phyloP scores from a whole-genome alignment of 2,113 vertebrate genomes.

The Eurystomus gularis region DNA sequence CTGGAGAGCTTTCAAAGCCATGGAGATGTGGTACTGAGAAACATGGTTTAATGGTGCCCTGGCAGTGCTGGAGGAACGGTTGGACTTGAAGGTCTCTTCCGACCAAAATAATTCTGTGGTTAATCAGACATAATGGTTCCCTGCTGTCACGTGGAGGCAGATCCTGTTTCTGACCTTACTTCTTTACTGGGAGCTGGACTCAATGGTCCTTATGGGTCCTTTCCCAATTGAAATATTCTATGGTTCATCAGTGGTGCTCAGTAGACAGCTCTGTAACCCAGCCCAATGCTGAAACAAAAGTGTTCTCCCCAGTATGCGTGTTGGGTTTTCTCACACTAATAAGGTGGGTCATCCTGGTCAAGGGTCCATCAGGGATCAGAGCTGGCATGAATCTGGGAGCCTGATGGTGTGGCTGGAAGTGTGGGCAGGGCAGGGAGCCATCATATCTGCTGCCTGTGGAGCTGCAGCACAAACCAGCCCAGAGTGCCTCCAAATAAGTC shows the following conservation, averaged over 20 bases:
- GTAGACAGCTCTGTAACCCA: accelerated
- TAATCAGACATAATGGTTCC: neutral
- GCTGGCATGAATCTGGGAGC: neutral
- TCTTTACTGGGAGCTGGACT: neutral
- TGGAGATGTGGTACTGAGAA: neutral
- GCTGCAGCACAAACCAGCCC: neutral
- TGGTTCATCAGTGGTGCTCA: neutral
- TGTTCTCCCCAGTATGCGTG: accelerated
- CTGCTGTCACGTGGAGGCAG: neutral
- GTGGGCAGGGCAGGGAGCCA: neutral
- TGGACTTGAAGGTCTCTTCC: neutral
- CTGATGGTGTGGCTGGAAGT: accelerated
- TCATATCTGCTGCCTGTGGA: neutral
- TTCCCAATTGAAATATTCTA: neutral
- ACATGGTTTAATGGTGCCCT: neutral
- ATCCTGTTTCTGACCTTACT: neutral
- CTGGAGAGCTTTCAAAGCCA: neutral
- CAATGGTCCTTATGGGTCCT: neutral
- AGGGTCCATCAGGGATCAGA: neutral
- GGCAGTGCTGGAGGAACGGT: neutral
- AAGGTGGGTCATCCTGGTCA: neutral
- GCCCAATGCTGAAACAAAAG: neutral
- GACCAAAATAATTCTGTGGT: neutral
- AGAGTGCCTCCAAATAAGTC: neutral
- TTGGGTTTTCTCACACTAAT: neutral